Evolutionary conservation across 2,888 invertebrate species (phyloP).

Genomic region (Blomia tropicalis): DNA sequence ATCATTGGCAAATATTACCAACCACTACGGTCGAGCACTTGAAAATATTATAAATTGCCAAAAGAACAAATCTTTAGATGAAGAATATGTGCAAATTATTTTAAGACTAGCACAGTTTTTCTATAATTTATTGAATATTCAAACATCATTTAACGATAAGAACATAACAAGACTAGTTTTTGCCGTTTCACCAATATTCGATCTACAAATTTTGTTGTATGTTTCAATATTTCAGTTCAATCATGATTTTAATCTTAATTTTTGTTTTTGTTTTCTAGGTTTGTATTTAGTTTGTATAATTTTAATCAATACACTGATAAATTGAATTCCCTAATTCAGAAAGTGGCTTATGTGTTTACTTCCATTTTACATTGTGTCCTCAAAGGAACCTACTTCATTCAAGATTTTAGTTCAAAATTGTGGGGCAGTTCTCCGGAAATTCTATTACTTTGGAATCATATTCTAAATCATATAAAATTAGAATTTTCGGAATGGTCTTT

Average conservation of each 20-base stretch:
- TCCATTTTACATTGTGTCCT: not conserved
- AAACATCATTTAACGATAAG: not conserved
- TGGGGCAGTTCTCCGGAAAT: not conserved
- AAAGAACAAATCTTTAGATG: not conserved
- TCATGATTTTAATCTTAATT: not conserved
- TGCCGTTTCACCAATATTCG: not conserved
- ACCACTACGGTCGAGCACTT: not conserved
- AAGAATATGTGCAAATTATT: not conserved
- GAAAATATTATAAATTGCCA: not conserved
- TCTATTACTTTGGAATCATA: not conserved
- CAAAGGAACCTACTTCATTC: not conserved
- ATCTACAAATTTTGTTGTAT: not conserved
- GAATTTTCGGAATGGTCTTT: slow-evolving; percentile 21
- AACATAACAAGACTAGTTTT: too few relatives aligned
- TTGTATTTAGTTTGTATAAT: not conserved
- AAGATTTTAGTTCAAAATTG: not conserved
- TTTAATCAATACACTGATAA: not conserved
- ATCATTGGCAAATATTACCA: not conserved
- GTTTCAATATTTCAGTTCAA: not conserved
- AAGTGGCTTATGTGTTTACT: not conserved
- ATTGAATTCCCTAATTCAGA: not conserved
- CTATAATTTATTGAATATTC: not conserved
- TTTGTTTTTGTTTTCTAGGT: not conserved
- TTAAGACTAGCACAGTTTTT: not conserved
- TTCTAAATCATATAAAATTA: slow-evolving; percentile 3